Conservation (phyloP, 2,888 invertebrate genomes). For the Drosophila setosimentum region DNA sequence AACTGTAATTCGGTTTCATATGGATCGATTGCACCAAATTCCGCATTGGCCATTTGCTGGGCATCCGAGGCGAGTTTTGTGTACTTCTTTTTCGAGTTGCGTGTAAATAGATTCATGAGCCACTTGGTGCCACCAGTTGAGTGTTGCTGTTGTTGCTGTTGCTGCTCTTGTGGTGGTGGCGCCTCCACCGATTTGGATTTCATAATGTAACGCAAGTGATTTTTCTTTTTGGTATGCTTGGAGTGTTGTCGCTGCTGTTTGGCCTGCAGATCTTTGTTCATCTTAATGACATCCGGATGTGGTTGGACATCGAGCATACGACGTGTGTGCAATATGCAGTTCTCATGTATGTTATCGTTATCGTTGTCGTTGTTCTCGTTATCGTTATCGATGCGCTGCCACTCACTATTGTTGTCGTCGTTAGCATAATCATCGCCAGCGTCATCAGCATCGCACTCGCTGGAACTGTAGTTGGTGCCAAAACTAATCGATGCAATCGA, state of each 20-base stretch:
- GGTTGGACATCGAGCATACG: conserved; percentile 83
- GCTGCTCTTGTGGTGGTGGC: conserved; percentile 14
- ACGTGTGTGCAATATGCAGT: conserved; percentile 77
- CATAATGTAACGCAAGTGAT: conserved; percentile 50
- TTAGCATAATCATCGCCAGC: not conserved
- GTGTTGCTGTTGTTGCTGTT: conserved; percentile 55
- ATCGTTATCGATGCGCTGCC: conserved; percentile 26
- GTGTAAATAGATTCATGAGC: conserved; percentile 67
- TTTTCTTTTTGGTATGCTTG: conserved; percentile 55
- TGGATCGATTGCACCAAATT: conserved; percentile 71
- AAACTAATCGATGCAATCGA: conserved; percentile 78
- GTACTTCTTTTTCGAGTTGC: conserved; percentile 82
- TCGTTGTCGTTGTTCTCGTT: conserved; percentile 27
- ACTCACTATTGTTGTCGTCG: conserved; percentile 38
- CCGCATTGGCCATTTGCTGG: conserved; percentile 39
- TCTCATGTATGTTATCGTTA: conserved; percentile 52
- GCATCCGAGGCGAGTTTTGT: conserved; percentile 67
- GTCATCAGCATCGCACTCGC: conserved; percentile 37
- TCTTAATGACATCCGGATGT: conserved; percentile 83
- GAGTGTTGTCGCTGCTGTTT: conserved; percentile 65
- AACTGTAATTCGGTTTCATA: conserved; percentile 36
- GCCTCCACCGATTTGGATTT: conserved; percentile 66
- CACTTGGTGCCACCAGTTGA: conserved; percentile 49
- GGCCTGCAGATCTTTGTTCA: conserved; percentile 72
- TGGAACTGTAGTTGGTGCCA: conserved; percentile 68